A percentile compares a stretch with the other conserved stretches of the same genome.
These are phyloP conservation scores for Amphipoea lucens DNA, from an alignment of 2,888 invertebrate species.

Conservation along the genomic window DNA sequence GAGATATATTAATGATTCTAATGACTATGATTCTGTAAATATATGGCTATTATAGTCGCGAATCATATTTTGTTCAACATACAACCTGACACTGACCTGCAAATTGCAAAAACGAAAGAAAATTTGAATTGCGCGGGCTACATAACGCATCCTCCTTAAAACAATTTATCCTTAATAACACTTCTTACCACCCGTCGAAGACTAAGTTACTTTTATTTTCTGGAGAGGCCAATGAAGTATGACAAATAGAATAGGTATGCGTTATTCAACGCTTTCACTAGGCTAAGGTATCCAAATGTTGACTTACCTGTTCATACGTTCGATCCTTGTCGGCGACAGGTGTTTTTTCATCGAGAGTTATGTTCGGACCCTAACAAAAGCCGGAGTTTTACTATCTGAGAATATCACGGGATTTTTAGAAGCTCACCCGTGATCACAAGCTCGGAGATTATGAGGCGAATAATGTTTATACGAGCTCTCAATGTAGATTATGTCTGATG, in stretches of 20 bases:
- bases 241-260: slow-evolving; percentile 29
- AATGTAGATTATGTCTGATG: slow-evolving; percentile 42
- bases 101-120: neutral
- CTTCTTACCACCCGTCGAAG: neutral
- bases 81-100: too few relatives aligned
- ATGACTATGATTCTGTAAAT: too few relatives aligned
- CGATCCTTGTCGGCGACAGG: slow-evolving; percentile 67
- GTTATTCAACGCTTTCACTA: slow-evolving; percentile 40
- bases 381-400: slow-evolving; percentile 66
- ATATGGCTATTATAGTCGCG: too few relatives aligned
- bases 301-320: slow-evolving; percentile 51
- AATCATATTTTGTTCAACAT: too few relatives aligned
- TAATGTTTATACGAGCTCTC: slow-evolving; percentile 45
- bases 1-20: too few relatives aligned
- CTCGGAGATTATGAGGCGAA: slow-evolving; percentile 56
- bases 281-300: slow-evolving; percentile 50
- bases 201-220: slow-evolving; percentile 38
- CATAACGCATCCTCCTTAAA: too few relatives aligned
- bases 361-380: slow-evolving; percentile 65
- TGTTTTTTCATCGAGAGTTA: slow-evolving; percentile 69
- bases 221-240: slow-evolving; percentile 26
- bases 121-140: too few relatives aligned
- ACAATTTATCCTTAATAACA: neutral
- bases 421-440: slow-evolving; percentile 59
- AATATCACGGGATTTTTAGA: slow-evolving; percentile 50